phyloP scores from a whole-genome alignment of 2,888 invertebrate genomes.

The Dicyrtomina minuta region DNA sequence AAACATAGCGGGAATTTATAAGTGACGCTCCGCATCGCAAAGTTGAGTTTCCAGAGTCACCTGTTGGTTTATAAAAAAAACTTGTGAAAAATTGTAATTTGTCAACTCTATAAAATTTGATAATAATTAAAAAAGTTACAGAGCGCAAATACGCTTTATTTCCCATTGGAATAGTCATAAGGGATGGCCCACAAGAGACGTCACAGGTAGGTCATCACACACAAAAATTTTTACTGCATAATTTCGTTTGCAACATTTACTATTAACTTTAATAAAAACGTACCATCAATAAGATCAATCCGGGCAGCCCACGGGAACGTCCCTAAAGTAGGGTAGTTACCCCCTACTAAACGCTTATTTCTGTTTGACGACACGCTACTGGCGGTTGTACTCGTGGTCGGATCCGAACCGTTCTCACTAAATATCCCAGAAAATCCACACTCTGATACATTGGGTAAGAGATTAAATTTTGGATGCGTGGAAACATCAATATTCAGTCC shows the following conservation, averaged over 20 bases:
- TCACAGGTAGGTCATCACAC: too few species aligned
- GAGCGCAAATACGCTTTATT: too few species aligned
- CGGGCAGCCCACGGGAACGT: slow-evolving; percentile 29
- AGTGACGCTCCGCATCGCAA: slow-evolving; percentile 74
- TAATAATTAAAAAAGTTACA: too few species aligned
- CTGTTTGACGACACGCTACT: neutral
- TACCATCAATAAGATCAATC: slow-evolving; percentile 27
- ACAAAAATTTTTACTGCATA: too few species aligned
- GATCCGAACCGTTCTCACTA: neutral
- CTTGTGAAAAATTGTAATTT: too few species aligned
- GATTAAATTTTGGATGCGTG: slow-evolving; percentile 18
- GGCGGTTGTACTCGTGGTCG: neutral
- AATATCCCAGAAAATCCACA: slow-evolving; percentile 26
- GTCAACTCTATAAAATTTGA: too few species aligned
- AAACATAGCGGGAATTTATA: slow-evolving; percentile 67
- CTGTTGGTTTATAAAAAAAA: neutral
- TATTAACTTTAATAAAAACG: too few species aligned
- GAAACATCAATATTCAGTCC: neutral
- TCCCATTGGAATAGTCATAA: too few species aligned
- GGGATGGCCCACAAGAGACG: too few species aligned
- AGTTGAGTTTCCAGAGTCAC: slow-evolving; percentile 24
- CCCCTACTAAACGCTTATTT: slow-evolving; percentile 22
- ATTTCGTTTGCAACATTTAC: too few species aligned
- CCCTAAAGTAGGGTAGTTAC: slow-evolving; percentile 26
- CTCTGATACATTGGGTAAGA: slow-evolving; percentile 21